Evolutionary conservation across 1,140 invertebrate genomes (phyloP), one percentile per base, ranked within the genome.

Genomic region (Pseudobourletiella spinata): DNA sequence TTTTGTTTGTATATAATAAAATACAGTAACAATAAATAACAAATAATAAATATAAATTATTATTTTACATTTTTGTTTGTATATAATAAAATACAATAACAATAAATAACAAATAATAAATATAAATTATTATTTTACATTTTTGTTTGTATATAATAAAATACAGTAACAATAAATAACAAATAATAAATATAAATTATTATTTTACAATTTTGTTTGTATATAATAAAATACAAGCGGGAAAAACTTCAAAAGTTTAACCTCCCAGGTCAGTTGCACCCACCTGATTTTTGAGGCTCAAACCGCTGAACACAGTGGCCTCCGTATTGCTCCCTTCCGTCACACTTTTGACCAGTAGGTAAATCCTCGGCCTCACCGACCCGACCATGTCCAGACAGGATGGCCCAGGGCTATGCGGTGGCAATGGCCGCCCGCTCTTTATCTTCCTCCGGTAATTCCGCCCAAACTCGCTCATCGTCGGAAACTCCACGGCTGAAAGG

Each of bases 251-350:
- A 24, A 26, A 6, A 14, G 20, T 26, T 24, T 26, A 26, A 29
- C 6, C 11, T 26, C 22, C 6, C 6, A 11, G 46, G 14, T 54
- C 6, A 29, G 14, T 26, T 24, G 11, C 20, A 44, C 6, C 22
- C 42, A 69, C 67, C 48, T 69, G 68, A 56, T 69, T 69, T 6
- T 43, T 15, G 1, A 65, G 28, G n/a, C 68, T 57, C 3, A 69
- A 29, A 3, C 60, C 63, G 15, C 65, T 60, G 30, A 69, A 67
- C 2, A 67, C 30, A 1, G 59, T 59, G 8, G 65, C 63, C 46
- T 69, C 68, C 0, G 62, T 67, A 22, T 65, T 69, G 14, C 59
- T 65, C 1, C 16, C 32, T 24, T 62, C 65, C 1, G 52, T 64
- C n/a, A 69, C 67, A 28, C 46, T 64, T 29, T 62, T 66, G 0